Evolutionary conservation across 2,888 invertebrate genomes (phyloP), one percentile per base, ranked within the genome.

Genomic region (Thereva nobilitata): DNA sequence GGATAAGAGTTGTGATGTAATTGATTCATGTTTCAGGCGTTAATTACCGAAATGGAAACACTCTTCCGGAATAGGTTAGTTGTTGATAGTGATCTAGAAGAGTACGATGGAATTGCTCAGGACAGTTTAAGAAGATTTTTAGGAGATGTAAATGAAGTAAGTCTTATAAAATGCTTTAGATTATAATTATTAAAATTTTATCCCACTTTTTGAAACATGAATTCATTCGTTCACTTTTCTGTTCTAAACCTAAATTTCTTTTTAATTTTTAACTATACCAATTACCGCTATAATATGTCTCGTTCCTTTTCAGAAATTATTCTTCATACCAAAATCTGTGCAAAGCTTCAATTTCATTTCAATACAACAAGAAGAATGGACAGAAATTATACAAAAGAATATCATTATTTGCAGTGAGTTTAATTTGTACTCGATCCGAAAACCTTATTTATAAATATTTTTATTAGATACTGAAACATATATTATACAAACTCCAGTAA

Each of bases 21-120:
- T n/a, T 47, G 38, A 38, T 42, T 54, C 8, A 5, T n/a, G n/a
- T 55, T 76, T 69, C 77, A 92, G 88, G 87, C 89, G 3, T 83
- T 92, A 72, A 82, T 85, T 40, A 87, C 92, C 72, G 95, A 95
- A 84, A 88, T 90, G 1, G 82, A 86, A 67, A 83, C 88, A 68
- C 84, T 91, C 75, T 95, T 95, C 79, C 84, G 86, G 71, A 91
- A 93, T 76, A 85, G 89, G 72, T 81, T 95, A 34, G 85, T 87
- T 1, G 85, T 84, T 23, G 82, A 84, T 4, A 86, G 88, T 35
- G 89, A 92, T 70, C 85, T 85, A 67, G 78, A 80, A n/a, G 84
- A 84, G 74, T 91, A 90, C 74, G 86, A 87, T 72, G 78, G 82
- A 8, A 86, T 93, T 67, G 77, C 89, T 1, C 83, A 83, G 70